Evolutionary conservation across 53 echinoderm and acorn worm genomes (phyloP).

Genomic region (Zoroaster sp.): DNA sequence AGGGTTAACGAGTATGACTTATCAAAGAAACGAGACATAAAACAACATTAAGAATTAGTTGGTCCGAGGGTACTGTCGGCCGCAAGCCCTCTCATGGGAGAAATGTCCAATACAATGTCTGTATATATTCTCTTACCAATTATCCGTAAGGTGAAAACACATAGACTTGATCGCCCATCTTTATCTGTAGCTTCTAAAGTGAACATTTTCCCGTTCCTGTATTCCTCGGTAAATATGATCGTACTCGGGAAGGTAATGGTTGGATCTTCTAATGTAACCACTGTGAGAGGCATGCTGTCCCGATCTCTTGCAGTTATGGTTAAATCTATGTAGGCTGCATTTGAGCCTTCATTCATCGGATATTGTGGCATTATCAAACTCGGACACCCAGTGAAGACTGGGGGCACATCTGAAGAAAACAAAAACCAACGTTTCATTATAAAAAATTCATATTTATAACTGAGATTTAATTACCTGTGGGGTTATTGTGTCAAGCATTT

Average conservation of each 20-base stretch:
- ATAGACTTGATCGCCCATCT: not conserved
- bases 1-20: too few species aligned
- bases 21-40: too few species aligned
- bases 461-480: not conserved
- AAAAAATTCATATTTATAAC: not conserved
- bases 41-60: too few species aligned
- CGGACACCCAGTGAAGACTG: conserved; percentile 54
- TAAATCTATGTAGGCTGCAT: conserved; percentile 50
- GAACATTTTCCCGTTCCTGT: conserved; percentile 52
- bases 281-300: not conserved
- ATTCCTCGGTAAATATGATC: conserved; percentile 58
- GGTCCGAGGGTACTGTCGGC: too few species aligned
- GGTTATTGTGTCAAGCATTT: not conserved
- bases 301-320: conserved; percentile 36
- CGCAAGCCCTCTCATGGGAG: too few species aligned
- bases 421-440: not conserved
- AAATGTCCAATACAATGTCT: too few species aligned
- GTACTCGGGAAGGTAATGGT: not conserved
- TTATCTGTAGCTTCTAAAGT: conserved; percentile 25
- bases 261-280: conserved; percentile 5
- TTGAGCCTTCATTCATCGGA: conserved; percentile 3
- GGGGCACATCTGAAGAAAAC: conserved; percentile 23
- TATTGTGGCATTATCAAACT: not conserved
- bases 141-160: conserved; percentile 55
- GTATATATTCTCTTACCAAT: conserved; percentile 33